Conservation (phyloP, 2,113 vertebrate genomes). For the Kryptolebias marmoratus region DNA sequence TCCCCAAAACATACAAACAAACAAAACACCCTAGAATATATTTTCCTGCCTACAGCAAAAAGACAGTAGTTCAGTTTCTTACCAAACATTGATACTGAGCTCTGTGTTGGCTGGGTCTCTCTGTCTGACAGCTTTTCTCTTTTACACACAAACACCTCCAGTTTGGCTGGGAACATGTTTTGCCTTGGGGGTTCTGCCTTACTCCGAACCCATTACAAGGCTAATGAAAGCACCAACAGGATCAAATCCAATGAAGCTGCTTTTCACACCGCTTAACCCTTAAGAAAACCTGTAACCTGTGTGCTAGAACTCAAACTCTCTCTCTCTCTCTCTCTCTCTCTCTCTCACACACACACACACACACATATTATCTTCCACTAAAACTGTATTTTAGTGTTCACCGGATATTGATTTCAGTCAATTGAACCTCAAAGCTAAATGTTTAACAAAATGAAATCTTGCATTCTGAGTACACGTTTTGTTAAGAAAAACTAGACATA, state of each 20-base stretch:
- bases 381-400: not conserved
- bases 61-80: not conserved
- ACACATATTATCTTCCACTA: not conserved
- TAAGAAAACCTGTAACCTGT: conserved; percentile 23
- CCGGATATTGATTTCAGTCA: not conserved
- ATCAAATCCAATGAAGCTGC: conserved; percentile 58
- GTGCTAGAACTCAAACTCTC: not conserved
- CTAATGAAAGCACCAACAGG: conserved; percentile 61
- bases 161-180: conserved; percentile 47
- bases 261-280: conserved; percentile 52
- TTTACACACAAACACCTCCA: conserved; percentile 9
- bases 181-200: conserved; percentile 41
- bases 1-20: too few species aligned
- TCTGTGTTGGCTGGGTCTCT: not conserved
- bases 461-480: not conserved
- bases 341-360: not conserved
- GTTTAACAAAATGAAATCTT: not conserved
- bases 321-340: not conserved
- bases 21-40: too few species aligned
- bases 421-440: not conserved
- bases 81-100: too few species aligned
- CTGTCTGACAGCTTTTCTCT: not conserved
- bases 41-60: too few species aligned
- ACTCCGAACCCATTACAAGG: conserved; percentile 47
- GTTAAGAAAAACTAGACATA: not conserved